These are phyloP conservation scores for Oxycera nigricornis DNA, from an alignment of 2,888 invertebrate genomes.

Conservation along the genomic window DNA sequence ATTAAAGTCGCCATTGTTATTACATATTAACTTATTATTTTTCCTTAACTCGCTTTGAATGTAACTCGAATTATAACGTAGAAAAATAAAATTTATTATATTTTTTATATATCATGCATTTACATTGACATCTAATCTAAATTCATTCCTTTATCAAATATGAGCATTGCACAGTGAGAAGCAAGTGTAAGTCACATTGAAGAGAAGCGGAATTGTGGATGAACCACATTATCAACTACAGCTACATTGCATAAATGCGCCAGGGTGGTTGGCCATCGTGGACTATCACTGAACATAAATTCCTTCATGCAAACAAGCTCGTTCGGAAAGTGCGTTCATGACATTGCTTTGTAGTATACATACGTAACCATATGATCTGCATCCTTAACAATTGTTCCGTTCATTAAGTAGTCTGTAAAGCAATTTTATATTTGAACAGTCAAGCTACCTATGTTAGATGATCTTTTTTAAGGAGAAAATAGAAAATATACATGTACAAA, in stretches of 20 bases:
- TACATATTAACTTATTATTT: conserved; percentile 10
- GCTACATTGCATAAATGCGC: background rate
- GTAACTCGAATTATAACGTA: conserved; percentile 30
- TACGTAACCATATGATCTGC: background rate
- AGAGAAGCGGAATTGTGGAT: no score
- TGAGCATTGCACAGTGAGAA: conserved; percentile 17
- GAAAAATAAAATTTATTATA: conserved; percentile 18
- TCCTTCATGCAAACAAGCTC: no score
- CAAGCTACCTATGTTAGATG: conserved; percentile 21
- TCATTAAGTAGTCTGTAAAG: conserved; percentile 33
- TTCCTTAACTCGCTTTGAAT: conserved; percentile 26
- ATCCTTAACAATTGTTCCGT: conserved; percentile 26
- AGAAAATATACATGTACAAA: conserved; percentile 29
- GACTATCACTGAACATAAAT: background rate
- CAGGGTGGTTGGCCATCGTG: background rate
- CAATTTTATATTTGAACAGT: conserved; percentile 33
- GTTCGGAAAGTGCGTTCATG: background rate
- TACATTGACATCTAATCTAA: conserved; percentile 20
- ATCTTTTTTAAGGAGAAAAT: conserved; percentile 26
- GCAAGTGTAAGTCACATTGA: background rate
- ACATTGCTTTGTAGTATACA: conserved; percentile 30
- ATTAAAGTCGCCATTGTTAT: conserved; percentile 32
- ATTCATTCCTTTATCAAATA: conserved; percentile 38
- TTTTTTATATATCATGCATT: conserved; percentile 34
- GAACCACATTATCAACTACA: no score